Base-by-base conservation (phyloP, 2,113 vertebrate genomes). In the Centropus bengalensis region DNA sequence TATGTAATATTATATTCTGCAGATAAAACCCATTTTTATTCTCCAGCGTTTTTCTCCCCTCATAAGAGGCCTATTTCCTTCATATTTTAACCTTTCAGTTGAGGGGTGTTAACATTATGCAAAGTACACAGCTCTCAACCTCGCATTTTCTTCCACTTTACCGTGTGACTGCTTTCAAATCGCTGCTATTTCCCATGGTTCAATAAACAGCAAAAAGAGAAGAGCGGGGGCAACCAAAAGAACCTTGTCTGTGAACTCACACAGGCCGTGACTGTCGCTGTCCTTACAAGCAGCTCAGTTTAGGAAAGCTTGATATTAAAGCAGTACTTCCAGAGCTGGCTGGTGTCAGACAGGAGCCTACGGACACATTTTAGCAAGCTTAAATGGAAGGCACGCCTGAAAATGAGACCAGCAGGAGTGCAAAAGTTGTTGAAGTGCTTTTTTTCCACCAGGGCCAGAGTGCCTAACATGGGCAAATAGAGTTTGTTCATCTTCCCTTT, bases 161-260 rank as follows among this genome's bases (percentile, higher is more conserved):
- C 6, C 63, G 3, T 28, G 18, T 5, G 36, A 51, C 47, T 51
- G 3, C 55, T 75, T 89, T 83, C 59, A 81, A 58, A 88, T 70
- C 55, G 67, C 32, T 49, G 44, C 30, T 14, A 21, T 60, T 91
- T 66, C 59, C 52, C 77, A 19, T 7, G 15, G 55, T 58, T 77
- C 55, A 95, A 74, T 89, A 67, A 63, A 19, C 45, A 91, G 30
- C 40, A 89, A 32, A 86, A 89, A 47, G 14, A 32, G 9, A 80
- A 68, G 30, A 86, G 51, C 26, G 32, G 38, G n/a, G 23, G 64
- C 60, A 86, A 88, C 32, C 26, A 63, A 90, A 74, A 80, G 45
- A 77, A 52, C 40, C 76, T 79, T 5, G 8, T 38, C 42, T 54
- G 30, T 54, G 70, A 88, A 58, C 14, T 45, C 58, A 45, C 1